Percentiles rank a stretch among this genome's conserved stretches.
These are phyloP conservation scores for Pseudochromis fuscus DNA, from an alignment of 2,797 vertebrate species.

Conservation along the genomic window DNA sequence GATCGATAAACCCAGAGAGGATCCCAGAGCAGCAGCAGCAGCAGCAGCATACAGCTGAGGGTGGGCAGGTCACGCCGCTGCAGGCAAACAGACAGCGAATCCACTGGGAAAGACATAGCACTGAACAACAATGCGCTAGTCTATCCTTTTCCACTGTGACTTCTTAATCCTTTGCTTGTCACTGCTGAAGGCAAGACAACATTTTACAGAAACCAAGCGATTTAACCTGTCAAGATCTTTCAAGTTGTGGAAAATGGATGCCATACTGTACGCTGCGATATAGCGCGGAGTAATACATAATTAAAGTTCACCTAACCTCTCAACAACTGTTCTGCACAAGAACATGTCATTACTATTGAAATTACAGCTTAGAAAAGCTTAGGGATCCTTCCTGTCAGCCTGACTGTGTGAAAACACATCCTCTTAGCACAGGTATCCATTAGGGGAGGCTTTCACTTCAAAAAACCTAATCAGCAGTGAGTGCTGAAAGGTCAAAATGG, in stretches of 20 bases:
- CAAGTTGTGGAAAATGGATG: constrained; percentile 13
- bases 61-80: constrained; percentile 51
- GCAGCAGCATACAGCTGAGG: constrained; percentile 28
- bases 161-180: constrained; percentile 56
- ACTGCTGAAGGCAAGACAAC: constrained; percentile 42
- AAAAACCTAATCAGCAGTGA: constrained; percentile 28
- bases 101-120: constrained; percentile 44
- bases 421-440: constrained; percentile 17
- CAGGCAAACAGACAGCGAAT: constrained; percentile 36
- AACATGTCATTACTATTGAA: constrained; percentile 18
- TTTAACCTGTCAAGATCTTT: constrained; percentile 50
- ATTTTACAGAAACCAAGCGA: constrained; percentile 26
- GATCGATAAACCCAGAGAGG: constrained; percentile 66
- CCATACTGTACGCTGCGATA: too few species aligned
- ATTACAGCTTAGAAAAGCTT: constrained; percentile 22
- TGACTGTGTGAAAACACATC: constrained; percentile 15
- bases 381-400: background rate
- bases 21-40: constrained; percentile 44
- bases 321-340: background rate
- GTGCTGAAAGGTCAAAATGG: constrained; percentile 37
- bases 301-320: constrained; percentile 1
- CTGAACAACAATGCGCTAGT: constrained; percentile 39
- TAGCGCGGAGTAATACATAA: background rate
- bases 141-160: constrained; percentile 33
- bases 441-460: constrained; percentile 14